Evolutionary conservation across 37 sponge, comb jelly and placozoan genomes (phyloP), one percentile per base, ranked within the genome.

Genomic region (Geodia barretti): DNA sequence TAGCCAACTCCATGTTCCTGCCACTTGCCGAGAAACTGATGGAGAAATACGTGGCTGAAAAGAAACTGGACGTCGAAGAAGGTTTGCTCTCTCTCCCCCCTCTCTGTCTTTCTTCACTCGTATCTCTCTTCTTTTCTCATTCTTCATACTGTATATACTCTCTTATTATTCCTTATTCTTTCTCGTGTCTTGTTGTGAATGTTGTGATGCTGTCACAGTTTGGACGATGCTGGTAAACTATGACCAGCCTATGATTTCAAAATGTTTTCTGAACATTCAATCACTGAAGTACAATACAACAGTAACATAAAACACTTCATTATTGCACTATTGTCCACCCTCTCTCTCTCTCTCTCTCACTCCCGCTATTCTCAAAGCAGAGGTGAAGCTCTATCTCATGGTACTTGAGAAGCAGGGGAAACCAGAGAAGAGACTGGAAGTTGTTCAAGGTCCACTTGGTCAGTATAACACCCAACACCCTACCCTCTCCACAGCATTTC

Each of bases 11-110:
- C 41, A 73, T 89, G 76, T 95, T 62, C 74, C 84, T 96, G 24
- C 88, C 97, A 24, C 81, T 97, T 41, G 95, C 97, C 0, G 92
- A 97, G 83, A 82, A 64, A 43, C 81, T 97, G 90, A 79, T 94
- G 67, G 83, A 92, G 41, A 94, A 89, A 70, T 91, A 86, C 43
- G 60, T 90, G 9, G 60, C 59, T 19, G 92, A 92, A 40, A 82
- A 85, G 35, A 84, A 80, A 37, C 62, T 94, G 5, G 92, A 94
- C 21, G 71, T 89, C 61, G 92, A 91, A 73, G 92, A 92, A 79
- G 94, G 91, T 87, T 26, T n/a, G n/a, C 43, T 73, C 11, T 14
- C 21, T 73, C 73, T 73, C 47, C 21, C 26, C 69, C 35, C 7
- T 31, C 35, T 19, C 3, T 31, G 30, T 68, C 9, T 28, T 5